phyloP scores from a whole-genome alignment of 2,888 invertebrate species.

The Epirrhoe alternata region DNA sequence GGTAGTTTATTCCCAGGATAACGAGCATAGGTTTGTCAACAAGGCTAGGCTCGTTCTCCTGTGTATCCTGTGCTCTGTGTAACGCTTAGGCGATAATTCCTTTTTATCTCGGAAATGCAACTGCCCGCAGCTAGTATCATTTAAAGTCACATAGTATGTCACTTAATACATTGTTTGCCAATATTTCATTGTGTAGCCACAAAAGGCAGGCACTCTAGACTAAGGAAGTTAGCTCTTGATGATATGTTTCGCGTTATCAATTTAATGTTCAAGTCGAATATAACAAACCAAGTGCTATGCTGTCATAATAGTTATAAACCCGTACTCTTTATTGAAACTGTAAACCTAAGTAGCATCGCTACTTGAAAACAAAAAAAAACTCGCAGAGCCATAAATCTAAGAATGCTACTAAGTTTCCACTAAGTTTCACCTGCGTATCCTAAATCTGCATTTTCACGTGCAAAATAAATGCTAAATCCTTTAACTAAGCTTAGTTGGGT shows the following conservation, averaged over 20 bases:
- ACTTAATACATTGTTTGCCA: not conserved
- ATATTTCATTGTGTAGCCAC: conserved; percentile 38
- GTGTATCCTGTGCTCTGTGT: too few relatives aligned
- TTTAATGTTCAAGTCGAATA: conserved; percentile 35
- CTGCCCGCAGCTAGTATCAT: too few relatives aligned
- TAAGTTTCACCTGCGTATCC: conserved; percentile 30
- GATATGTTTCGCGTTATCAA: conserved; percentile 53
- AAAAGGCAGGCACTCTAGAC: conserved; percentile 45
- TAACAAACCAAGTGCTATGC: not conserved
- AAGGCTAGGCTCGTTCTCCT: too few relatives aligned
- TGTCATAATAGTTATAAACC: conserved; percentile 4
- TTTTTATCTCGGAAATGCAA: too few relatives aligned
- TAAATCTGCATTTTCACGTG: conserved; percentile 37
- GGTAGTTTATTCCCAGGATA: too few relatives aligned
- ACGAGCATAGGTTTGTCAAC: too few relatives aligned
- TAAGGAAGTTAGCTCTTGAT: conserved; percentile 59
- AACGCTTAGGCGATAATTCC: too few relatives aligned
- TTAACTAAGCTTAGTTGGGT: conserved; percentile 50
- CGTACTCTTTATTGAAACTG: too few relatives aligned
- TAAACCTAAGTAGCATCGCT: too few relatives aligned
- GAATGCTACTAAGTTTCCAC: not conserved
- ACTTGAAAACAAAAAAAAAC: too few relatives aligned
- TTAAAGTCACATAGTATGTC: too few relatives aligned
- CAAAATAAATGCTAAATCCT: conserved; percentile 57
- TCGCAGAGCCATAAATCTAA: too few relatives aligned